Conservation (phyloP, 2,113 vertebrate species). For the Phyllostomus hastatus region DNA sequence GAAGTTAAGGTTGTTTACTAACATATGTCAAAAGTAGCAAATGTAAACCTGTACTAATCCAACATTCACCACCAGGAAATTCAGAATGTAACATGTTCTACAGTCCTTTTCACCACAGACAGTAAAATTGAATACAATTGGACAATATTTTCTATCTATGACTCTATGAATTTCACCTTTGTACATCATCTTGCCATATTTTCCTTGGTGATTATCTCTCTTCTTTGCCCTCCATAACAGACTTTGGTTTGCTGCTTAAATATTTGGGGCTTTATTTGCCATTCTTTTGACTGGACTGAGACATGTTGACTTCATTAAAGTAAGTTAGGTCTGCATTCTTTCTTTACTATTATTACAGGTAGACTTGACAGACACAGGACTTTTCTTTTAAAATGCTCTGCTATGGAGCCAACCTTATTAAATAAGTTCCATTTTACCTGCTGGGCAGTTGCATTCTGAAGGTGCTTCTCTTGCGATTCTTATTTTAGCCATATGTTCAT, state of each 20-base stretch:
- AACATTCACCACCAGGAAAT: not conserved
- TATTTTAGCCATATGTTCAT: slow-evolving; percentile 92
- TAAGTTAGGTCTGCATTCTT: slow-evolving; percentile 24
- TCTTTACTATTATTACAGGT: slow-evolving; percentile 54
- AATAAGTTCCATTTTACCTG: slow-evolving; percentile 86
- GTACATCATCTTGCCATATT: slow-evolving; percentile 12
- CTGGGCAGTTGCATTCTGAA: slow-evolving; percentile 94
- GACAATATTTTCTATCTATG: slow-evolving; percentile 25
- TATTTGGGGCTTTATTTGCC: slow-evolving; percentile 45
- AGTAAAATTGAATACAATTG: not conserved
- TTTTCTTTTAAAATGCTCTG: not conserved
- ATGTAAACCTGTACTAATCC: not conserved
- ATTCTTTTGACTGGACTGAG: slow-evolving; percentile 37
- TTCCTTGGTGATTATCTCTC: not conserved
- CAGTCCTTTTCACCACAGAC: not conserved
- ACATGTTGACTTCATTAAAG: slow-evolving; percentile 58
- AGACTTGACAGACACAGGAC: slow-evolving; percentile 8
- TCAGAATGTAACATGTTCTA: not conserved
- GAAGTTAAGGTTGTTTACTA: not conserved
- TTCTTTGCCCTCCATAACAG: not conserved
- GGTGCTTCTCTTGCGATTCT: slow-evolving; percentile 90
- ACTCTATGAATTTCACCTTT: not conserved
- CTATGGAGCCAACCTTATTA: slow-evolving; percentile 26
- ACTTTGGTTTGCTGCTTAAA: slow-evolving; percentile 16
- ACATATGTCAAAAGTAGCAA: not conserved